These are phyloP conservation scores for Machimus atricapillus DNA, from an alignment of 2,888 invertebrate genomes.

Conservation along the genomic window DNA sequence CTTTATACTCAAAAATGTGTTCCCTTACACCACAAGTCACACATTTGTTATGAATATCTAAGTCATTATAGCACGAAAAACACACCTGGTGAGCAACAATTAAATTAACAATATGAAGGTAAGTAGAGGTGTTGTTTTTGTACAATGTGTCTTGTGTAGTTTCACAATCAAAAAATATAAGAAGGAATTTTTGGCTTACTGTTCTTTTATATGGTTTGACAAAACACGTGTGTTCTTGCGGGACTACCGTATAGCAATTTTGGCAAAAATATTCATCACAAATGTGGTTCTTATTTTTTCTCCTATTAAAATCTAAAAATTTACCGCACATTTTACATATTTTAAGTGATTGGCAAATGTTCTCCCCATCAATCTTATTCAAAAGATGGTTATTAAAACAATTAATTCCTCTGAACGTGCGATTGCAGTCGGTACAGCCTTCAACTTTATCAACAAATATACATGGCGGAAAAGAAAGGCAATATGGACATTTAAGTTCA, in stretches of 20 bases:
- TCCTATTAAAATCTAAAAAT: not conserved
- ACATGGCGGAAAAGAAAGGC: not conserved
- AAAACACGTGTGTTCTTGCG: not conserved
- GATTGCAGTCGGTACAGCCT: conserved; percentile 11
- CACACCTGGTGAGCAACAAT: not conserved
- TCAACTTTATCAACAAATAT: not conserved
- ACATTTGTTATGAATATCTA: not conserved
- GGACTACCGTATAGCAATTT: not conserved
- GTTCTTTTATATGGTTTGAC: too few species aligned
- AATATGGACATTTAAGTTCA: conserved; percentile 17
- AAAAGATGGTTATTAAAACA: conserved; percentile 18
- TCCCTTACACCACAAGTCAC: not conserved
- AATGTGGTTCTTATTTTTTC: not conserved
- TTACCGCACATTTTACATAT: conserved; percentile 8
- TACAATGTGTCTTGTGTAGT: not conserved
- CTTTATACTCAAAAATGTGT: not conserved
- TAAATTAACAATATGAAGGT: not conserved
- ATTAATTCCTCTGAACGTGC: not conserved
- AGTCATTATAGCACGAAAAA: not conserved
- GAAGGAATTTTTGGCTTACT: not conserved
- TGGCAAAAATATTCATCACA: not conserved
- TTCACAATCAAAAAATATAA: not conserved
- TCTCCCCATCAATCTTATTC: not conserved
- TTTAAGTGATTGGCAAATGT: not conserved
- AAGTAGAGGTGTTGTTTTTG: not conserved